A percentile compares a stretch with the other conserved stretches of the same genome.
These are phyloP conservation scores for Trichonephila inaurata DNA, from an alignment of 1,140 invertebrate genomes.

Conservation along the genomic window DNA sequence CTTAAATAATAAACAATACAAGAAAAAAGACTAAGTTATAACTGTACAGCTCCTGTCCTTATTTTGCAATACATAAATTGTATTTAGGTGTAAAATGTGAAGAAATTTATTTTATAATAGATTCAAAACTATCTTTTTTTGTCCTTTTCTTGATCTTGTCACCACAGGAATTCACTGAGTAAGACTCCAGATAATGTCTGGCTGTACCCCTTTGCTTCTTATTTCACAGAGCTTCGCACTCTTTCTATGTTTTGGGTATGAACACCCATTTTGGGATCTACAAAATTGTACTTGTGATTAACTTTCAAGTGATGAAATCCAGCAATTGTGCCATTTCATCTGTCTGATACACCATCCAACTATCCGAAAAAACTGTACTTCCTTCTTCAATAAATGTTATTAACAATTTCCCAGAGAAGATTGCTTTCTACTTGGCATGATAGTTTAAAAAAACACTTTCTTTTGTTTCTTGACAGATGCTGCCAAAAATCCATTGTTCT, in stretches of 20 bases:
- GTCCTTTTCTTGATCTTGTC: too few species aligned
- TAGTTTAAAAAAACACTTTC: not conserved
- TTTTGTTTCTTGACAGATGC: slow-evolving; percentile 43
- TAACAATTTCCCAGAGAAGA: not conserved
- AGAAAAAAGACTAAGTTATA: too few species aligned
- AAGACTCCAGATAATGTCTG: not conserved
- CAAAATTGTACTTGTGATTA: not conserved
- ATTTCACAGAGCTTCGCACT: not conserved
- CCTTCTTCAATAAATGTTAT: slow-evolving; percentile 34
- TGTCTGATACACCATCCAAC: slow-evolving; percentile 14
- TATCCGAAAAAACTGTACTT: not conserved
- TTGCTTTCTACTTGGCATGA: slow-evolving; percentile 42
- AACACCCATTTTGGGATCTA: not conserved
- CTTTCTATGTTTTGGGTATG: not conserved
- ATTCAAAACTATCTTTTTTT: too few species aligned
- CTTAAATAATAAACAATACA: too few species aligned
- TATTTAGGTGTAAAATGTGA: too few species aligned
- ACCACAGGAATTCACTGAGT: too few species aligned
- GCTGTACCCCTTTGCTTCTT: not conserved
- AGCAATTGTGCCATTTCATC: slow-evolving; percentile 12
- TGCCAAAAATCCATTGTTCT: slow-evolving; percentile 56
- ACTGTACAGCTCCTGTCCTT: too few species aligned
- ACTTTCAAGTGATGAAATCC: not conserved
- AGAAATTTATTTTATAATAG: too few species aligned
- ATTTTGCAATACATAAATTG: too few species aligned